phyloP scores from a whole-genome alignment of 2,113 vertebrate genomes.

The Xiphias gladius region DNA sequence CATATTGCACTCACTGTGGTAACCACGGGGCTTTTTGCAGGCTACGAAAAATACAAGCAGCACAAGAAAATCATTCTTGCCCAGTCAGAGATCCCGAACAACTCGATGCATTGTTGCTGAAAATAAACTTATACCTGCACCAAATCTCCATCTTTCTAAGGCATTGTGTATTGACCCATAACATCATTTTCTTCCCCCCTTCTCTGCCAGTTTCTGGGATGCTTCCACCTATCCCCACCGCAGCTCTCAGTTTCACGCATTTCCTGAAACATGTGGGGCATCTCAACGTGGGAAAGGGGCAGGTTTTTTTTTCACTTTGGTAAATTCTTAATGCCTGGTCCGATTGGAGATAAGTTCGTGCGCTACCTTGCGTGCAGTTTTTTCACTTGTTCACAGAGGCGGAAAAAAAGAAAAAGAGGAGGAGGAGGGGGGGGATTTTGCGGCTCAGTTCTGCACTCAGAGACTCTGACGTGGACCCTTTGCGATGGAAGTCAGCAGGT shows the following conservation, averaged over 20 bases:
- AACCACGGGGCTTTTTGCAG: neutral
- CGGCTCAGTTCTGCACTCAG: slow-evolving; percentile 15
- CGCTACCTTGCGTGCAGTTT: neutral
- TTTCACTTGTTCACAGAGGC: neutral
- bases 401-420: no score
- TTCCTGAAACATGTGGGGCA: slow-evolving; percentile 3
- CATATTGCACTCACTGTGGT: neutral
- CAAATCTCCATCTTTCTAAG: neutral
- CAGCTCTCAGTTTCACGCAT: slow-evolving; percentile 37
- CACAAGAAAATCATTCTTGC: neutral
- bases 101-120: neutral
- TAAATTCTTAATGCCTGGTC: neutral
- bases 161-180: neutral
- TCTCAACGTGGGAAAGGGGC: neutral
- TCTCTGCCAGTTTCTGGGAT: slow-evolving; percentile 4
- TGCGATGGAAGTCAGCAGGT: slow-evolving; percentile 45
- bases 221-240: slow-evolving; percentile 22
- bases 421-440: no score
- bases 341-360: neutral
- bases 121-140: neutral
- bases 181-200: neutral
- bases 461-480: neutral
- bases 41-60: neutral
- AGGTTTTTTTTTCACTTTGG: slow-evolving; percentile 1
- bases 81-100: neutral